Evolutionary conservation across 2,113 vertebrate species (phyloP).

Genomic region (Pandion haliaetus): DNA sequence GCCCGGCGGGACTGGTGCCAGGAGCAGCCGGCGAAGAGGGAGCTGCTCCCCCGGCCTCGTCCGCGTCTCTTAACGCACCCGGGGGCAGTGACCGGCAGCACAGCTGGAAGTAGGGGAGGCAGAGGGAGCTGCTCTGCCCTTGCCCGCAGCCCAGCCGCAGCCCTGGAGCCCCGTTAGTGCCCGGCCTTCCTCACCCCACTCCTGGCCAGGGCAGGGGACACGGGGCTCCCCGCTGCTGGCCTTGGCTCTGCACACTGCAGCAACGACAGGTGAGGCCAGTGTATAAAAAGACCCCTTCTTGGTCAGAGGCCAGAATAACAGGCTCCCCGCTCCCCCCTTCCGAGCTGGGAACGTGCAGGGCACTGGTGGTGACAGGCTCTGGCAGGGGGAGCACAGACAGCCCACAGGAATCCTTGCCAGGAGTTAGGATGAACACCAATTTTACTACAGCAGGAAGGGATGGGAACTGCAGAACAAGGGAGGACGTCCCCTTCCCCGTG

Average conservation of each 20-base stretch:
- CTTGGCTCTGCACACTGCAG: no score
- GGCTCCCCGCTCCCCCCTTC: no score
- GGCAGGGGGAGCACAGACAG: rapidly evolving
- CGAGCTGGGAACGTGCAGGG: no score
- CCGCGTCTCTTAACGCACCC: background rate
- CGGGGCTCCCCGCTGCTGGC: rapidly evolving
- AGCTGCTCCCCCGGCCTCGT: background rate
- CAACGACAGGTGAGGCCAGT: no score
- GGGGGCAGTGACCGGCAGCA: background rate
- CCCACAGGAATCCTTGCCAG: rapidly evolving
- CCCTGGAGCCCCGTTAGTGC: background rate
- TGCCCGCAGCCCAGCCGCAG: rapidly evolving
- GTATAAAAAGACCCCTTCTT: no score
- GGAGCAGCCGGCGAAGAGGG: background rate
- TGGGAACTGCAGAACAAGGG: background rate
- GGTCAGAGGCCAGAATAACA: no score
- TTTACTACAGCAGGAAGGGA: no score
- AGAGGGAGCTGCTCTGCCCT: background rate
- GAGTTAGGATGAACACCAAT: rapidly evolving
- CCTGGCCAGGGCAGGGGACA: background rate
- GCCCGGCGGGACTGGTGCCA: background rate
- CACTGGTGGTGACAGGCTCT: no score
- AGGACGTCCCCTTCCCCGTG: background rate
- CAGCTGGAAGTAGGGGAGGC: no score
- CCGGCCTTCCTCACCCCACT: background rate